Evolutionary conservation across 2,797 vertebrate genomes (phyloP).

Genomic region (Ctenosaura bakeri): DNA sequence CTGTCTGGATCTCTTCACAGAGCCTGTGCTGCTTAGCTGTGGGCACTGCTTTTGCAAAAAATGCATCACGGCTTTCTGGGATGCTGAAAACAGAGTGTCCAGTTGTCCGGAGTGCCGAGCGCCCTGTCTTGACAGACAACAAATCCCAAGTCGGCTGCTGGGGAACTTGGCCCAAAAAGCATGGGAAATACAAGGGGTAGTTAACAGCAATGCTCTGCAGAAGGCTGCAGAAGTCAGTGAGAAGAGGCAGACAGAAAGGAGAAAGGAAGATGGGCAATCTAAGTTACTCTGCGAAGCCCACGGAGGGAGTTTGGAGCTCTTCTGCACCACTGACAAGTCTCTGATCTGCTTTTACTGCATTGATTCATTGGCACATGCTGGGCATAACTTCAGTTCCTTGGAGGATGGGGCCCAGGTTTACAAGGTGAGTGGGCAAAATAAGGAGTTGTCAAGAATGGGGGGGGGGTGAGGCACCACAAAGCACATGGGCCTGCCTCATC

Average conservation of each 20-base stretch:
- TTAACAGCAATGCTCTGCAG: too few species aligned
- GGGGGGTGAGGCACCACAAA: too few species aligned
- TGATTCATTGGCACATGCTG: background rate
- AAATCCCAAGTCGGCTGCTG: background rate
- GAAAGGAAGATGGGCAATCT: fast-evolving
- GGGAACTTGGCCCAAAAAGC: background rate
- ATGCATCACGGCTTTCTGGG: background rate
- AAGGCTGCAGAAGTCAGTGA: too few species aligned
- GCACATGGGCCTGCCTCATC: too few species aligned
- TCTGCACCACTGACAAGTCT: background rate
- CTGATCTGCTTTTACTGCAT: background rate
- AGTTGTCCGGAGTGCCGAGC: constrained; percentile 1
- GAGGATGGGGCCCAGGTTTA: background rate
- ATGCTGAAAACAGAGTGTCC: too few species aligned
- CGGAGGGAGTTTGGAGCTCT: background rate
- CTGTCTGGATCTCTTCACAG: background rate
- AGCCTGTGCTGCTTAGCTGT: background rate
- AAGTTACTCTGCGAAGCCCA: background rate
- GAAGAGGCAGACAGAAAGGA: too few species aligned
- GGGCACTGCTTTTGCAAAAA: background rate
- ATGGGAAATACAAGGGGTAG: background rate
- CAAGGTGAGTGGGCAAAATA: background rate
- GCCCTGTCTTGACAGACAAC: background rate
- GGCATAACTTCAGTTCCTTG: constrained; percentile 1
- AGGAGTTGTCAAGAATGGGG: too few species aligned